phyloP scores from a whole-genome alignment of 2,888 invertebrate species.

The Lithosia quadra region DNA sequence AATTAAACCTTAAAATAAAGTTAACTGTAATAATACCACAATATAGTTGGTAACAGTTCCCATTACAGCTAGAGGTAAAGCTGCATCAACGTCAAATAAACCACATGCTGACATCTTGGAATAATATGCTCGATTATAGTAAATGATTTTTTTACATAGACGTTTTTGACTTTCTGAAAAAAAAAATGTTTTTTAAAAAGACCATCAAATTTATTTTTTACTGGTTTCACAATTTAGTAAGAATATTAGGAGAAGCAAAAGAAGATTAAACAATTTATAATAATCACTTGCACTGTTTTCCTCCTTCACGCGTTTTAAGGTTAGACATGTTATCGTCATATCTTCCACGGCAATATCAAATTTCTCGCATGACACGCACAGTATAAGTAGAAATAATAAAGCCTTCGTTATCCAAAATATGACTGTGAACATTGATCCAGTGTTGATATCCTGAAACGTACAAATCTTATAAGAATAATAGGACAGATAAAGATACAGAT shows the following conservation, averaged over 20 bases:
- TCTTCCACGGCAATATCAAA: slow-evolving; percentile 3
- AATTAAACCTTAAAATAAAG: neutral
- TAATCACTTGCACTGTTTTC: neutral
- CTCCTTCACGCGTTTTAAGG: neutral
- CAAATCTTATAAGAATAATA: no score
- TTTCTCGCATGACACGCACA: neutral
- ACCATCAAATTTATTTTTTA: neutral
- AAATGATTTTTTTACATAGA: slow-evolving; percentile 5
- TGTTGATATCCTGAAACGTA: neutral
- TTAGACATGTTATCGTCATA: neutral
- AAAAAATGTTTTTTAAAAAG: neutral
- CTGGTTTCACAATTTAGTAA: no score
- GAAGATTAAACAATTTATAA: neutral
- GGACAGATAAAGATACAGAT: no score
- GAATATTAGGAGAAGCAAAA: no score
- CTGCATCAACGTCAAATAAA: slow-evolving; percentile 7
- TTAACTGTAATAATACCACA: slow-evolving; percentile 7
- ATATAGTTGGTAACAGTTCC: neutral
- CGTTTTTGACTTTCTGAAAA: slow-evolving; percentile 6
- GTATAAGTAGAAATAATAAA: neutral
- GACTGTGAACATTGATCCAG: neutral
- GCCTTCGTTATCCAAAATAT: neutral
- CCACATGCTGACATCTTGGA: slow-evolving; percentile 10
- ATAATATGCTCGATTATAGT: neutral
- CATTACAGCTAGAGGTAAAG: neutral